Conservation (phyloP, 1,140 invertebrate species). For the Heliconius nattereri region DNA sequence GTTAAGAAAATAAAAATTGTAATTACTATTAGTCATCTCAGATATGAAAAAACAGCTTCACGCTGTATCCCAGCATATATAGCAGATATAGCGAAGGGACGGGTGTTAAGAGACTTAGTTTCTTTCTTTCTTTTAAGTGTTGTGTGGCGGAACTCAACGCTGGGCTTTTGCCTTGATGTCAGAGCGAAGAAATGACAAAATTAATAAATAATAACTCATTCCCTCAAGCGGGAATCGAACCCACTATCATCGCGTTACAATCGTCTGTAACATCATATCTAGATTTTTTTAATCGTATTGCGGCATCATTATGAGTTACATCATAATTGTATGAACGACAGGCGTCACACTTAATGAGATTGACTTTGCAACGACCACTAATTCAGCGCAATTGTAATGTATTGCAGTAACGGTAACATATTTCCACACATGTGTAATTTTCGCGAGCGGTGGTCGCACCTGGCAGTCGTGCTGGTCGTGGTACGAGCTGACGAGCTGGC, state of each 20-base stretch:
- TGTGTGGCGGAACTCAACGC: too few relatives aligned
- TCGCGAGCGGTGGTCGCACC: conserved; percentile 46
- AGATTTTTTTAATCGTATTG: neutral
- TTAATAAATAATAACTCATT: too few relatives aligned
- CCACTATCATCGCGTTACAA: too few relatives aligned
- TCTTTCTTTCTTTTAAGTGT: too few relatives aligned
- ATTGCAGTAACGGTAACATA: neutral
- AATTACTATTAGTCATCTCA: neutral
- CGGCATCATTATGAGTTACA: neutral
- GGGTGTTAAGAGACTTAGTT: too few relatives aligned
- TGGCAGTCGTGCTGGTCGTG: conserved; percentile 76
- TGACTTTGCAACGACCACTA: conserved; percentile 27
- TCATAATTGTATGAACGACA: conserved; percentile 3
- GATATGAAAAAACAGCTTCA: neutral
- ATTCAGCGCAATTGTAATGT: neutral
- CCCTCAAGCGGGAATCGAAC: too few relatives aligned
- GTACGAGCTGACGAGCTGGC: conserved; percentile 76
- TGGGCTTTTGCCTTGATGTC: too few relatives aligned
- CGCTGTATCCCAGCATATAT: too few relatives aligned
- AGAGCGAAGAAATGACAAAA: too few relatives aligned
- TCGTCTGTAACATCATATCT: neutral
- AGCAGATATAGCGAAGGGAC: too few relatives aligned
- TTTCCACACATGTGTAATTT: conserved; percentile 27
- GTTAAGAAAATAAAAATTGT: neutral
- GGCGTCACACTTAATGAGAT: conserved; percentile 40